These are phyloP conservation scores for Crossaster papposus DNA, from an alignment of 53 echinoderm and acorn worm genomes.

Conservation along the genomic window DNA sequence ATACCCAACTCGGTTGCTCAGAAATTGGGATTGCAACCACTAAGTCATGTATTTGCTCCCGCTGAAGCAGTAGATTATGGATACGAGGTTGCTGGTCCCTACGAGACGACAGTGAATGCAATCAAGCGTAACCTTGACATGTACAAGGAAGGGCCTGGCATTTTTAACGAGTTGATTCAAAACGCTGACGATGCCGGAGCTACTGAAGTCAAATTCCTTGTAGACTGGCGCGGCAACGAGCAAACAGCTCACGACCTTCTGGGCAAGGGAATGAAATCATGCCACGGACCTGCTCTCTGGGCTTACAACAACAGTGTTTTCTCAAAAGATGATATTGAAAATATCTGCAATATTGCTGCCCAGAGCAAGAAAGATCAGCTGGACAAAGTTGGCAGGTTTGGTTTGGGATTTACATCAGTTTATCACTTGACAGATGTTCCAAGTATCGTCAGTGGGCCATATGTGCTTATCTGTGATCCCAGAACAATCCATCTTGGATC, in stretches of 20 bases:
- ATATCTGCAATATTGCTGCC: conserved; percentile 84
- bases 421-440: conserved; percentile 96
- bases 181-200: conserved; percentile 99
- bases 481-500: conserved; percentile 71
- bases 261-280: conserved; percentile 71
- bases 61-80: conserved; percentile 37
- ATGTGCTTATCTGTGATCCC: conserved; percentile 86
- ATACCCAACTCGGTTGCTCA: conserved; percentile 47
- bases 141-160: conserved; percentile 64
- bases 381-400: conserved; percentile 89
- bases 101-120: conserved; percentile 59
- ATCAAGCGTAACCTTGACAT: conserved; percentile 70
- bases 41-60: conserved; percentile 53
- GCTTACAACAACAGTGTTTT: conserved; percentile 84
- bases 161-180: conserved; percentile 91
- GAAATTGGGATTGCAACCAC: conserved; percentile 31
- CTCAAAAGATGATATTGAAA: conserved; percentile 75
- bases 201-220: conserved; percentile 83
- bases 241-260: conserved; percentile 55
- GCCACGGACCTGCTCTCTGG: conserved; percentile 92
- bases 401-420: conserved; percentile 91
- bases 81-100: conserved; percentile 55
- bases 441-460: conserved; percentile 80
- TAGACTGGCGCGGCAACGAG: conserved; percentile 80
- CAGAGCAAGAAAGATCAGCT: conserved; percentile 75